Evolutionary conservation across 2,888 invertebrate species (phyloP).

Genomic region (Pseudanteris insignis): DNA sequence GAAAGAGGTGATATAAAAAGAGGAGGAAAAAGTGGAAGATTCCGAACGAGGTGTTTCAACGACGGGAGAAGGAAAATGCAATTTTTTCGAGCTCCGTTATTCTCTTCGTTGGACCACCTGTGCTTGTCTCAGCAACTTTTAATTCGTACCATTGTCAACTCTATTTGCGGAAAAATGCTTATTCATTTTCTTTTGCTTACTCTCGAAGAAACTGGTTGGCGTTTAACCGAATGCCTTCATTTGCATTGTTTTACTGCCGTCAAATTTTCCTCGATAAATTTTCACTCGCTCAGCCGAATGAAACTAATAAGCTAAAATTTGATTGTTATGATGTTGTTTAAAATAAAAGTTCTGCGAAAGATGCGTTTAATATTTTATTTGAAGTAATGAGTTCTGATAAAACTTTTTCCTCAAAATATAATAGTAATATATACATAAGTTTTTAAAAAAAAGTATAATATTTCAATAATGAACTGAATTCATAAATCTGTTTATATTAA

Average conservation of each 20-base stretch:
- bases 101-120: slow-evolving; percentile 53
- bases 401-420: too few relatives aligned
- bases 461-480: too few relatives aligned
- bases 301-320: too few relatives aligned
- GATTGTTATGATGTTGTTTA: too few relatives aligned
- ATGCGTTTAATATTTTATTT: too few relatives aligned
- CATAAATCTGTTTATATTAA: too few relatives aligned
- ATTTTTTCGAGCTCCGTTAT: slow-evolving; percentile 59
- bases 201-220: slow-evolving; percentile 56
- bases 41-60: slow-evolving; percentile 17
- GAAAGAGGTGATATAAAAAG: slow-evolving; percentile 28
- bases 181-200: slow-evolving; percentile 63
- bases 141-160: slow-evolving; percentile 62
- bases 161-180: slow-evolving; percentile 64
- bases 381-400: too few relatives aligned
- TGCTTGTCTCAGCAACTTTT: slow-evolving; percentile 60
- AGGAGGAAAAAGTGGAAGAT: slow-evolving; percentile 34
- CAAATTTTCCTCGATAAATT: slow-evolving; percentile 21
- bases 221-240: slow-evolving; percentile 45
- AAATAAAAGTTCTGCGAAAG: too few relatives aligned
- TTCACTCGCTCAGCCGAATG: too few relatives aligned
- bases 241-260: neutral
- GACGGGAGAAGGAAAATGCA: slow-evolving; percentile 53
- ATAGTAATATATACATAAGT: too few relatives aligned
- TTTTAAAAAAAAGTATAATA: too few relatives aligned